These are phyloP conservation scores for Tyrannus savana DNA, from an alignment of 2,113 vertebrate species.

Conservation along the genomic window DNA sequence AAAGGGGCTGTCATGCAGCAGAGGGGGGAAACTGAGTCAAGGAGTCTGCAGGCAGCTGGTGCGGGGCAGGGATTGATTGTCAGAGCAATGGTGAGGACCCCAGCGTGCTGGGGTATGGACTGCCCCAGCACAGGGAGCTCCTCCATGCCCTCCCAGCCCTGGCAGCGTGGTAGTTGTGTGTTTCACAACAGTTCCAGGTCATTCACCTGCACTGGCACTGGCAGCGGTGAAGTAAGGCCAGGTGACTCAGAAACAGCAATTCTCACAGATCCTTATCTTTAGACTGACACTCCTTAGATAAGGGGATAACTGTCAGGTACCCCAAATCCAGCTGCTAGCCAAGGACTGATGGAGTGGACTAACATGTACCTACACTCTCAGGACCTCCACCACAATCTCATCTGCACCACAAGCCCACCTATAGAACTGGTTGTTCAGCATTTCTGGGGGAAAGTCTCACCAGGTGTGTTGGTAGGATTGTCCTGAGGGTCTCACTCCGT, in stretches of 20 bases:
- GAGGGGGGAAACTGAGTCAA: background rate
- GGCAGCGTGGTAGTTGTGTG: background rate
- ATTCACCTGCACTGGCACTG: background rate
- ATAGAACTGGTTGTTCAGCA: background rate
- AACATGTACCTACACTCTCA: fast-evolving
- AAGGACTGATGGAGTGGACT: background rate
- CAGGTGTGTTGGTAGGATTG: background rate
- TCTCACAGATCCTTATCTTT: background rate
- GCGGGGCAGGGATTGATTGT: fast-evolving
- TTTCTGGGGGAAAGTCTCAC: background rate
- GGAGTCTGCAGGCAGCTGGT: background rate
- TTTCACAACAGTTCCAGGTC: slow-evolving; percentile 39
- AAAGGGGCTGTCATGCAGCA: background rate
- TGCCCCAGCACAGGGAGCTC: background rate
- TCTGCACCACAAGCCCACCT: fast-evolving
- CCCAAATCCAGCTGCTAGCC: background rate
- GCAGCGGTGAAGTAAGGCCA: background rate
- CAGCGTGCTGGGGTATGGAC: fast-evolving
- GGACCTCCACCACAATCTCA: background rate
- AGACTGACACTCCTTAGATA: background rate
- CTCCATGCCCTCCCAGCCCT: background rate
- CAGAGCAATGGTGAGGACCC: background rate
- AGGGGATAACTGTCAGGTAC: fast-evolving
- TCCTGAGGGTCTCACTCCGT: background rate
- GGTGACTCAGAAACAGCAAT: background rate